These are phyloP conservation scores for Meliscaeva auricollis DNA, from an alignment of 2,888 invertebrate genomes.

Conservation along the genomic window DNA sequence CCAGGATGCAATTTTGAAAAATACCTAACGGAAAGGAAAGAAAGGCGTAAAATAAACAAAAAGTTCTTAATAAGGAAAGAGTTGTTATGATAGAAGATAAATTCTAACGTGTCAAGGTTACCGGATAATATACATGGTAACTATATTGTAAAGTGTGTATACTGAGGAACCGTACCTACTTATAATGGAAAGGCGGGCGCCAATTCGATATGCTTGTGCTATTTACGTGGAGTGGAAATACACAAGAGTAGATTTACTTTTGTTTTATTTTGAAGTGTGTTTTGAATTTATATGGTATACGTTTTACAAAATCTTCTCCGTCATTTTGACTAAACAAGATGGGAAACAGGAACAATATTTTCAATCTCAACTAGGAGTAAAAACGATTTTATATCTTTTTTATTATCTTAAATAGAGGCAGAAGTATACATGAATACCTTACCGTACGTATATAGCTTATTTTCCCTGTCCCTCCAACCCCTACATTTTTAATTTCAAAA, in stretches of 20 bases:
- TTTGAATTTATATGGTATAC: background rate
- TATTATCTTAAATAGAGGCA: too few species aligned
- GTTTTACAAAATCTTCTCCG: background rate
- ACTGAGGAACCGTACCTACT: background rate
- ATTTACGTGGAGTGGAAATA: background rate
- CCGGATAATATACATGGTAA: constrained; percentile 6
- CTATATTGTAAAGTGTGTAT: background rate
- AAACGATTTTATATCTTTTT: too few species aligned
- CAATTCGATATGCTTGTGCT: constrained; percentile 57
- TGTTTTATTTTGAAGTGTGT: background rate
- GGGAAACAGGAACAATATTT: too few species aligned
- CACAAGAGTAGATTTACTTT: too few species aligned
- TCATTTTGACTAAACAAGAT: too few species aligned
- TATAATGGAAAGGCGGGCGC: constrained; percentile 46
- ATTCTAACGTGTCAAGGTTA: constrained; percentile 51
- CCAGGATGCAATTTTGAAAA: constrained; percentile 53
- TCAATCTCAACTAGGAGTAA: too few species aligned
- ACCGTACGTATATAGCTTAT: too few species aligned
- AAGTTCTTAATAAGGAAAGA: constrained; percentile 26
- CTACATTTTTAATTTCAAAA: too few species aligned
- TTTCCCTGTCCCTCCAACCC: too few species aligned
- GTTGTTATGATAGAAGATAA: constrained; percentile 11
- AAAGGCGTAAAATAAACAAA: constrained; percentile 9
- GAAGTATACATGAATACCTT: too few species aligned
- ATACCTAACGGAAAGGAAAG: constrained; percentile 17